Percentiles rank a stretch among this genome's conserved stretches.
Conservation (phyloP, 2,113 vertebrate species). For the Recurvirostra avosetta region DNA sequence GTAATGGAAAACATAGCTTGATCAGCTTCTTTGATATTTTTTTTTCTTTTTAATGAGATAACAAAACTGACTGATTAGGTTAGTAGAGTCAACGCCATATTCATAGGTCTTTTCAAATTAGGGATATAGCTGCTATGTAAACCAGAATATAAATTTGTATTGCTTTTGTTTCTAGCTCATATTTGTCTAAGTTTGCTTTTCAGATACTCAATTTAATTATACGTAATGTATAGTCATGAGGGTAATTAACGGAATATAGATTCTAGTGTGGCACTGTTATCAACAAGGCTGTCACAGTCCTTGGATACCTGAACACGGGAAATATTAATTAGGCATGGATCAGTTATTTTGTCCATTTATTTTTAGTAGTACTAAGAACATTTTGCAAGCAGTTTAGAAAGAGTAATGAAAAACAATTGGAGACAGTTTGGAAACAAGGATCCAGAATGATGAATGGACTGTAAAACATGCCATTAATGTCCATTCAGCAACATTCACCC, state of each 20-base stretch:
- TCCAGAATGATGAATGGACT: neutral
- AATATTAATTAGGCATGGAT: neutral
- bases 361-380: neutral
- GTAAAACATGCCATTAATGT: neutral
- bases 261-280: neutral
- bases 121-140: neutral
- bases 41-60: neutral
- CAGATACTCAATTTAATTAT: neutral
- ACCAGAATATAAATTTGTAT: neutral
- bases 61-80: neutral
- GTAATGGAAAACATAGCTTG: neutral
- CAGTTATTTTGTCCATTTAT: neutral
- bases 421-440: neutral
- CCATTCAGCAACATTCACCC: neutral
- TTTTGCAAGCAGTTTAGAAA: neutral
- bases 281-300: neutral
- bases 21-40: neutral
- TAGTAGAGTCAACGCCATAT: neutral
- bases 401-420: neutral
- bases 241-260: neutral
- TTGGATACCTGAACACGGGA: neutral
- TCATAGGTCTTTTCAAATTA: neutral
- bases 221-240: neutral
- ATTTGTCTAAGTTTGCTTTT: neutral
- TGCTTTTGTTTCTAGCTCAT: neutral